Evolutionary conservation across 2,888 invertebrate species (phyloP).

Genomic region (Corbicula japonica): DNA sequence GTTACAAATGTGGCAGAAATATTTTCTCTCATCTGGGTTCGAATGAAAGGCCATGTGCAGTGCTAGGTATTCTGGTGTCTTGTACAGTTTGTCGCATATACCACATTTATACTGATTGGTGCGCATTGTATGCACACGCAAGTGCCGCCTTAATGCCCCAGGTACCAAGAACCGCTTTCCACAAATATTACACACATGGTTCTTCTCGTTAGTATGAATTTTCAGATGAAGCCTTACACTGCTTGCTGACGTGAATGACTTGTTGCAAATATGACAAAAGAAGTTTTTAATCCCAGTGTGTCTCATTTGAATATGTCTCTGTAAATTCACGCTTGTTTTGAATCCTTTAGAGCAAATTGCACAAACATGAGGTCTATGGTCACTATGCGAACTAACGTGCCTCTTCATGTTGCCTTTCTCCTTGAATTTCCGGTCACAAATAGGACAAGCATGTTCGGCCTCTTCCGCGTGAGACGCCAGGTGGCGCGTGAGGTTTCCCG

Average conservation of each 20-base stretch:
- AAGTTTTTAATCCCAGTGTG: conserved; percentile 1
- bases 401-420: conserved; percentile 34
- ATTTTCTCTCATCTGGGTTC: conserved; percentile 13
- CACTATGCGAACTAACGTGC: conserved; percentile 6
- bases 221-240: conserved; percentile 33
- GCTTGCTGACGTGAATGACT: conserved; percentile 20
- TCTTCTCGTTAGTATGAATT: conserved; percentile 23
- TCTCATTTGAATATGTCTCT: conserved; percentile 14
- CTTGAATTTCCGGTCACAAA: conserved; percentile 22
- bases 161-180: conserved; percentile 17
- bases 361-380: conserved; percentile 10
- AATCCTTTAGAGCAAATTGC: conserved; percentile 19
- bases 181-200: conserved; percentile 19
- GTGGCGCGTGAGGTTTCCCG: conserved; percentile 21
- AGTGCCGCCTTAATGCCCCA: conserved; percentile 15
- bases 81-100: conserved; percentile 11
- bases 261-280: conserved; percentile 28
- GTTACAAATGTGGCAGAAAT: conserved; percentile 59
- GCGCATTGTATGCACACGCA: conserved; percentile 1
- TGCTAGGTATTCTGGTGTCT: conserved; percentile 1
- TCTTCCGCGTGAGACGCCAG: conserved; percentile 15
- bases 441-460: conserved; percentile 10
- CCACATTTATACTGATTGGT: conserved; percentile 19
- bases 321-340: conserved; percentile 12
- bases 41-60: conserved; percentile 18